Evolutionary conservation across 2,797 vertebrate species (phyloP).

Genomic region (Urosaurus nigricauda): DNA sequence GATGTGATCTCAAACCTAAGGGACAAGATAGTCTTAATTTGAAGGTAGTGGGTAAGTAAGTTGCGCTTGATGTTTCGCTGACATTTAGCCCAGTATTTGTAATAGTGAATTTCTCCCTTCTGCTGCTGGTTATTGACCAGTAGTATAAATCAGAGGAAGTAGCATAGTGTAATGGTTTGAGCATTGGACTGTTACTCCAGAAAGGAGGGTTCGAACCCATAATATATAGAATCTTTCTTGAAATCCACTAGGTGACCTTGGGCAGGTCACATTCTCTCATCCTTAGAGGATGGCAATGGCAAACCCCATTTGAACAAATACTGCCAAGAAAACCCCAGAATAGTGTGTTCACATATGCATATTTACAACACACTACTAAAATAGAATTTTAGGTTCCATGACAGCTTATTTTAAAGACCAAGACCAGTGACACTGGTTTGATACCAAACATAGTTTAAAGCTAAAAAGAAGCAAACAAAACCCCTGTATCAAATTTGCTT

Average conservation of each 20-base stretch:
- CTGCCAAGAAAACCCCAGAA: no score
- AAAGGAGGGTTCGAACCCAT: no score
- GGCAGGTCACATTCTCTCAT: no score
- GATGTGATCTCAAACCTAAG: background rate
- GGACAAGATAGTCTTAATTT: background rate
- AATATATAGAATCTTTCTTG: no score
- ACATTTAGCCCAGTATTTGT: background rate
- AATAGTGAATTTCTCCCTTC: background rate
- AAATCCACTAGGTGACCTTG: no score
- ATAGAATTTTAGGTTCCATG: conserved; percentile 2
- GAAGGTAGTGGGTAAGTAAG: background rate
- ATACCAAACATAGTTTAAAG: background rate
- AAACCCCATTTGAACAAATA: no score
- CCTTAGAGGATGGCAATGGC: no score
- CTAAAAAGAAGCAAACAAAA: background rate
- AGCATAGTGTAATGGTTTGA: no score
- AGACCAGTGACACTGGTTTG: background rate
- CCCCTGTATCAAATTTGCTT: background rate
- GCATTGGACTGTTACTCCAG: no score
- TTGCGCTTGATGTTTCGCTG: background rate
- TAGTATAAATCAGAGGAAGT: no score
- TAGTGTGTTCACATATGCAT: fast-evolving
- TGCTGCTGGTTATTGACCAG: no score
- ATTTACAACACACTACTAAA: background rate
- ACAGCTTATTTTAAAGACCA: background rate